Base-by-base conservation (phyloP, 2,888 invertebrate species). In the Hydriomena furcata region DNA sequence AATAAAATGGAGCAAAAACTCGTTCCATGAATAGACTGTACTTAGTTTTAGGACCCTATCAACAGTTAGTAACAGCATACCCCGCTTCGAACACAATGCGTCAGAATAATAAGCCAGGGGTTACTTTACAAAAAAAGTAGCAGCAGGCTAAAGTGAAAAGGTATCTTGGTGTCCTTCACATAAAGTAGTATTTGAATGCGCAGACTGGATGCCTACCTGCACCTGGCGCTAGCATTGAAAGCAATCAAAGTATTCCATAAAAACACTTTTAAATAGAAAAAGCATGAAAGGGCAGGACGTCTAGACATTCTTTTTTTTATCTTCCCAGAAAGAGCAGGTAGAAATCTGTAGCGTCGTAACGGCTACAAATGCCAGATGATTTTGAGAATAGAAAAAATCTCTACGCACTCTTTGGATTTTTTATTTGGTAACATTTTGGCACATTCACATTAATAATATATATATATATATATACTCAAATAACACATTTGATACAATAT, bases 251-350 rank as follows among this genome's bases (percentile, higher is more conserved):
- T 74, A 71, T 76, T 73, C 66, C 68, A 80, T 78, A 87, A 87
- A 87, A 88, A 84, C 79, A 65, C 60, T 74, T 80, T 79, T 71
- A 72, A 79, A 79, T 81, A 83, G 82, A 84, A 84, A 82, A 76
- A 76, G 69, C 76, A 76, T 84, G 76, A 75, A 79, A 79, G 81
- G 79, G 77, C 86, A 89, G 87, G 85, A 82, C 81, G 87, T 88
- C 89, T 89, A 89, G 89, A 88, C 84, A 63, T 75, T 69, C 60
- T 72, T 84, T 84, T 81, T 84, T 73, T 78, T 81, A 68, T 66
- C 57, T 84, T 85, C 82, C 66, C 75, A 77, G 82, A 82, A 84
- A 44, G 66, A 44, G 78, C 89, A 89, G 89, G 89, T 89, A 89
- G 73, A 76, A 65, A 71, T 78, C 65, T 74, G 63, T 68, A 48